These are phyloP conservation scores for Thaleichthys pacificus DNA, from an alignment of 2,797 vertebrate species.

Conservation along the genomic window DNA sequence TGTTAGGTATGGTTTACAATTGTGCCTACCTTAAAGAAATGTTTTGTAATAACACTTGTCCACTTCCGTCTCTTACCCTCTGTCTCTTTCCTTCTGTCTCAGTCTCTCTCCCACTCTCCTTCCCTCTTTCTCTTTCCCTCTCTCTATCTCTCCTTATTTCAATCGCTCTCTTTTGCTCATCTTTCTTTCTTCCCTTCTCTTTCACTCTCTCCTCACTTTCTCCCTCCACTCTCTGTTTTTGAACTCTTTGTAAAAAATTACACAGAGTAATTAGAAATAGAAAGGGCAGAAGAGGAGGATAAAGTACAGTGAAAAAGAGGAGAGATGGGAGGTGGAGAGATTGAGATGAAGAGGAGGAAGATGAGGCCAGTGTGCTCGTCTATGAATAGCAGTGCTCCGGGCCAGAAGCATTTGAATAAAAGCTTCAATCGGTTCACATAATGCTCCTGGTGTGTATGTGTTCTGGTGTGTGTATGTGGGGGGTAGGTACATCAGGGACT, in stretches of 20 bases:
- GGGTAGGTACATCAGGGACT: constrained; percentile 27
- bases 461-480: constrained; percentile 39
- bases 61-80: constrained; percentile 16
- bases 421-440: constrained; percentile 60
- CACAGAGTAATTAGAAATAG: constrained; percentile 30
- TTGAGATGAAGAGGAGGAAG: constrained; percentile 60
- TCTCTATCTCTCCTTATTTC: neutral
- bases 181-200: too few relatives aligned
- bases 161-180: too few relatives aligned
- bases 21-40: constrained; percentile 68
- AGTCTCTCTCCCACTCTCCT: neutral
- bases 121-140: constrained; percentile 35
- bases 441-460: constrained; percentile 31
- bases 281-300: constrained; percentile 29
- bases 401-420: constrained; percentile 70
- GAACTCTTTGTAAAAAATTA: neutral
- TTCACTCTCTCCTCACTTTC: too few relatives aligned
- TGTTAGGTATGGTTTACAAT: constrained; percentile 72
- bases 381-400: constrained; percentile 72
- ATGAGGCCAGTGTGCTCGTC: constrained; percentile 39
- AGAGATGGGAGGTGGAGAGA: constrained; percentile 21
- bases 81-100: constrained; percentile 15
- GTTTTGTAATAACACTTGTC: constrained; percentile 65
- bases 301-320: neutral
- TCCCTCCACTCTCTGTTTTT: too few relatives aligned